Conservation (phyloP, 2,888 invertebrate genomes). For the Epicampocera succincta region DNA sequence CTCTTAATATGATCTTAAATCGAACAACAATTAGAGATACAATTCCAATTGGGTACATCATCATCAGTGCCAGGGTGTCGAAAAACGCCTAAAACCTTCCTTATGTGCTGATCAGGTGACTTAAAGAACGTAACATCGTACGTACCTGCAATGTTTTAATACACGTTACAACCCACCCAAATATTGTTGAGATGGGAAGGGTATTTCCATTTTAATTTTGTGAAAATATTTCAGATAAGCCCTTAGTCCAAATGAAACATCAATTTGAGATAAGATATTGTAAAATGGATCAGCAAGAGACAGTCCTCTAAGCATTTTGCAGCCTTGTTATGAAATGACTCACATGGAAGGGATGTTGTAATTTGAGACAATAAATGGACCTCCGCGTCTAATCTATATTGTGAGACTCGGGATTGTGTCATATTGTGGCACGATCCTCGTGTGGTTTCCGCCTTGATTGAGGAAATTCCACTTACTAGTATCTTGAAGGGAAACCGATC, state of each 20-base stretch:
- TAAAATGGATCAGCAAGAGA: neutral
- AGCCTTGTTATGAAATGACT: neutral
- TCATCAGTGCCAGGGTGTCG: too few species aligned
- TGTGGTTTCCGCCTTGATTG: slow-evolving; percentile 22
- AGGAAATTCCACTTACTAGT: slow-evolving; percentile 16
- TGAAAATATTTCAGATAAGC: neutral
- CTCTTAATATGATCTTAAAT: too few species aligned
- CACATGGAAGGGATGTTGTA: neutral
- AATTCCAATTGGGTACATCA: too few species aligned
- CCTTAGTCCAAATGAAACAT: neutral
- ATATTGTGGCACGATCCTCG: neutral
- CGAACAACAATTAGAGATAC: too few species aligned
- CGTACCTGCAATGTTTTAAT: too few species aligned
- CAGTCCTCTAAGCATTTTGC: neutral
- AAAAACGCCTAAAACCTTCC: too few species aligned
- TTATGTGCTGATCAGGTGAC: too few species aligned
- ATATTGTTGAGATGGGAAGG: neutral
- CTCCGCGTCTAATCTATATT: neutral
- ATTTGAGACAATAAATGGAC: neutral
- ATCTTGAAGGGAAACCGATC: neutral
- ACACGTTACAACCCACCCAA: slow-evolving; percentile 2
- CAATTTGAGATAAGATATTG: neutral
- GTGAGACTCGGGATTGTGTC: neutral
- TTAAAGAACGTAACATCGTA: too few species aligned
- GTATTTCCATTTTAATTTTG: neutral